Conservation (phyloP, 1,140 invertebrate genomes). For the Lucilia cuprina region DNA sequence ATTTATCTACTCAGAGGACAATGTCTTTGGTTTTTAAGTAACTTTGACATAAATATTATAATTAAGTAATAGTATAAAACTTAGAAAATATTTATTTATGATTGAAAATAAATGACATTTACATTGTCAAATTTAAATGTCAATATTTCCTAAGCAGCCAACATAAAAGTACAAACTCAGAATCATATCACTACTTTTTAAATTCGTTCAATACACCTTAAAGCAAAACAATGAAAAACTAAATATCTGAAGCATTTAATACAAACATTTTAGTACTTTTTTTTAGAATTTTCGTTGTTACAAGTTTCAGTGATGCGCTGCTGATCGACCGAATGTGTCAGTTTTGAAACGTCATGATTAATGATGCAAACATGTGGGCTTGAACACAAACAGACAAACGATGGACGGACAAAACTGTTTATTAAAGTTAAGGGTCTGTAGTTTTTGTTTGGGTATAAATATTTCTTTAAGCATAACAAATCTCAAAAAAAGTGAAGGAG, state of each 20-base stretch:
- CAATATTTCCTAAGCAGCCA: background rate
- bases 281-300: background rate
- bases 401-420: background rate
- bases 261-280: conserved; percentile 1
- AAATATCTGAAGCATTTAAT: background rate
- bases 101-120: conserved; percentile 27
- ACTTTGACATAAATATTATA: background rate
- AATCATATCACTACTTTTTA: background rate
- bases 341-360: conserved; percentile 41
- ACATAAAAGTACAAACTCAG: background rate
- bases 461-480: background rate
- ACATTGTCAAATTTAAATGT: conserved; percentile 30
- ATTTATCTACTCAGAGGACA: no score
- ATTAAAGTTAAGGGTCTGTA: conserved; percentile 26
- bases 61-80: background rate
- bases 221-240: background rate
- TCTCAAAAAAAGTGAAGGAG: background rate
- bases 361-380: conserved; percentile 41
- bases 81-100: background rate
- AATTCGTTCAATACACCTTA: background rate
- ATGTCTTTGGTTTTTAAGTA: no score
- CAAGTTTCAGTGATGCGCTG: conserved; percentile 40
- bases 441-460: no score
- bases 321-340: conserved; percentile 40
- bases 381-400: conserved; percentile 23